A percentile compares a stretch with the other conserved stretches of the same genome.
Conservation (phyloP, 2,888 invertebrate genomes). For the Apotomis betuletana region DNA sequence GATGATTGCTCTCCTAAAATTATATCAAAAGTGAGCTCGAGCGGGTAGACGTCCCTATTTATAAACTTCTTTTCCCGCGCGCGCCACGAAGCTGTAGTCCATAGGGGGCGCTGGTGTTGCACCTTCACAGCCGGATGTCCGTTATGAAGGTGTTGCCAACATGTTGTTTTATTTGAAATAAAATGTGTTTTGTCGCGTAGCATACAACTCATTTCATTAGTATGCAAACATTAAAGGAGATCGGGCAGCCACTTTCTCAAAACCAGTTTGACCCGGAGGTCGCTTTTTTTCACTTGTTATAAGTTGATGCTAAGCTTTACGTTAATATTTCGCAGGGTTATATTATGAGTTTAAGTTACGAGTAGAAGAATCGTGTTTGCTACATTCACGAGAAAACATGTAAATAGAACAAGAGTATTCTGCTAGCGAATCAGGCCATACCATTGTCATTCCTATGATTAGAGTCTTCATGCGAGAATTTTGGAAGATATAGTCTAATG, state of each 20-base stretch:
- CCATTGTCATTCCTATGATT: not conserved
- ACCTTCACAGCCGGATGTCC: too few relatives aligned
- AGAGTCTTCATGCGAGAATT: conserved; percentile 1
- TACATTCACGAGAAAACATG: not conserved
- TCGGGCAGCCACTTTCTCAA: conserved; percentile 21
- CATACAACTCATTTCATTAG: not conserved
- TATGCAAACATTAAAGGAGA: conserved; percentile 7
- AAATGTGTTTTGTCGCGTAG: too few relatives aligned
- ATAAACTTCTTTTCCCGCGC: too few relatives aligned
- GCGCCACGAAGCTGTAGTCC: too few relatives aligned
- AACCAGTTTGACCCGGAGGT: conserved; percentile 10
- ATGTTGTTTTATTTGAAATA: not conserved
- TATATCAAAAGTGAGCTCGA: too few relatives aligned
- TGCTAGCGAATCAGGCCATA: too few relatives aligned
- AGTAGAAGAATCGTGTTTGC: not conserved
- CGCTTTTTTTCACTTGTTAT: conserved; percentile 6
- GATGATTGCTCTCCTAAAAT: too few relatives aligned
- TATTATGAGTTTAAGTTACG: not conserved
- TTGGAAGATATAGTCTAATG: not conserved
- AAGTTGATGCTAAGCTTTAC: conserved; percentile 10
- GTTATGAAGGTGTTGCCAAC: too few relatives aligned
- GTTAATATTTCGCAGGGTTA: conserved; percentile 3
- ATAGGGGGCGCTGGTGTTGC: too few relatives aligned
- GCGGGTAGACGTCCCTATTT: too few relatives aligned
- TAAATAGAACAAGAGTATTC: not conserved